A percentile compares a stretch with the other conserved stretches of the same genome.
phyloP scores from a whole-genome alignment of 2,888 invertebrate genomes.

The Oligia latruncula region DNA sequence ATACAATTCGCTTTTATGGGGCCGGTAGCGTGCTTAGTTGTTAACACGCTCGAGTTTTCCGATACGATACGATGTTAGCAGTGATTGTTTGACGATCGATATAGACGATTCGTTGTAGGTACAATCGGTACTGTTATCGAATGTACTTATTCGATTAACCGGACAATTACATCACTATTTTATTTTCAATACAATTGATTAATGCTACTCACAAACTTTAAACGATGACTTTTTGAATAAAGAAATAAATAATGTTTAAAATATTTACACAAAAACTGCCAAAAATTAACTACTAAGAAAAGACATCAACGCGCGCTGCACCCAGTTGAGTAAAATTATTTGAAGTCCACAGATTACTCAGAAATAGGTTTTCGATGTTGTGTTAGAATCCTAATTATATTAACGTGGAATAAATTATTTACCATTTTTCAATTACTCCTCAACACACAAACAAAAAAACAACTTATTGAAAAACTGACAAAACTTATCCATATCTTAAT shows the following conservation, averaged over 20 bases:
- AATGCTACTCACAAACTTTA: neutral
- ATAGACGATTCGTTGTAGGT: constrained; percentile 34
- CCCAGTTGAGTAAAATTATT: neutral
- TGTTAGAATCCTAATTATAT: neutral
- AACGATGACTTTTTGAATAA: too few relatives aligned
- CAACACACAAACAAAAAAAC: constrained; percentile 8
- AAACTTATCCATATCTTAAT: constrained; percentile 31
- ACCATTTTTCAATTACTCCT: neutral
- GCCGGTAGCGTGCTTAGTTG: constrained; percentile 79
- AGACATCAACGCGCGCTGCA: constrained; percentile 68
- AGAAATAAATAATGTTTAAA: neutral
- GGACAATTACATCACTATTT: constrained; percentile 5
- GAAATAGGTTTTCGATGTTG: neutral
- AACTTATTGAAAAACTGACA: constrained; percentile 38
- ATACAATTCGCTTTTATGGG: constrained; percentile 82
- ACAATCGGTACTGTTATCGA: constrained; percentile 47
- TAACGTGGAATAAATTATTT: neutral
- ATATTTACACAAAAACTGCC: neutral
- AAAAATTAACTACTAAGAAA: constrained; percentile 42
- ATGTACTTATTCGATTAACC: constrained; percentile 11
- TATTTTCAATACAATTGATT: neutral
- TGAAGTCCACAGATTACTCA: neutral
- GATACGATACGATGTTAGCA: constrained; percentile 63
- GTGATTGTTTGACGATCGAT: constrained; percentile 60
- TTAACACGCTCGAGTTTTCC: constrained; percentile 67